Evolutionary conservation across 37 sponge, comb jelly and placozoan genomes (phyloP).

Genomic region (Petrosia ficiformis): DNA sequence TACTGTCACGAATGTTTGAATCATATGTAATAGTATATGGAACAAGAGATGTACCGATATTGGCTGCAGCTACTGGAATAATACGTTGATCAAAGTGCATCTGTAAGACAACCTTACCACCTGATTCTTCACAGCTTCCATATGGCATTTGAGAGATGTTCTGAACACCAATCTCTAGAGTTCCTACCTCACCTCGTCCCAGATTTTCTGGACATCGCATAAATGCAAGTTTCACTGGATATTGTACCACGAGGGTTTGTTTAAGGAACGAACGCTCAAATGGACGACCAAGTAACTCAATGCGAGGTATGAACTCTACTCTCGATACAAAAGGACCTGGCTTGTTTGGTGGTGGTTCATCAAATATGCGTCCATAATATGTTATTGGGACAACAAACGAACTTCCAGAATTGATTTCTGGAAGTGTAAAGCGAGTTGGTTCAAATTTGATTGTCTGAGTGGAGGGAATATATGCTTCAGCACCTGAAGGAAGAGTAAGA

Average conservation of each 20-base stretch:
- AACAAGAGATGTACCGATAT: neutral
- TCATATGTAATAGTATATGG: conserved; percentile 58
- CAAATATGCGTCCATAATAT: conserved; percentile 71
- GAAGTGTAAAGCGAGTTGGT: conserved; percentile 40
- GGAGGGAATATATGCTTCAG: conserved; percentile 51
- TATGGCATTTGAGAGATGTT: conserved; percentile 69
- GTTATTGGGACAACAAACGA: conserved; percentile 39
- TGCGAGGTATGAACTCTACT: conserved; percentile 50
- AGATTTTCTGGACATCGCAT: conserved; percentile 35
- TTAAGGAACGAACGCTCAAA: conserved; percentile 48
- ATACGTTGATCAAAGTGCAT: conserved; percentile 64
- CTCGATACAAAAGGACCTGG: conserved; percentile 56
- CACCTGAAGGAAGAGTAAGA: conserved; percentile 67
- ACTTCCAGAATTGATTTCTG: conserved; percentile 36
- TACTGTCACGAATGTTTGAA: conserved; percentile 52
- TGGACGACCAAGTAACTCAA: conserved; percentile 63
- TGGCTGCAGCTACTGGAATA: conserved; percentile 41
- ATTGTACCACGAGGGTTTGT: conserved; percentile 48
- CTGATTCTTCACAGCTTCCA: conserved; percentile 42
- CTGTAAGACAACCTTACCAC: conserved; percentile 46
- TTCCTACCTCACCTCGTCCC: conserved; percentile 56
- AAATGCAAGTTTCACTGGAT: conserved; percentile 64
- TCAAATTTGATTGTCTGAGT: conserved; percentile 73
- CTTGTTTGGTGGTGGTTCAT: conserved; percentile 64
- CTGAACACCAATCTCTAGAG: conserved; percentile 47